These are phyloP conservation scores for Odontophorus gujanensis DNA, from an alignment of 2,113 vertebrate species.

Conservation along the genomic window DNA sequence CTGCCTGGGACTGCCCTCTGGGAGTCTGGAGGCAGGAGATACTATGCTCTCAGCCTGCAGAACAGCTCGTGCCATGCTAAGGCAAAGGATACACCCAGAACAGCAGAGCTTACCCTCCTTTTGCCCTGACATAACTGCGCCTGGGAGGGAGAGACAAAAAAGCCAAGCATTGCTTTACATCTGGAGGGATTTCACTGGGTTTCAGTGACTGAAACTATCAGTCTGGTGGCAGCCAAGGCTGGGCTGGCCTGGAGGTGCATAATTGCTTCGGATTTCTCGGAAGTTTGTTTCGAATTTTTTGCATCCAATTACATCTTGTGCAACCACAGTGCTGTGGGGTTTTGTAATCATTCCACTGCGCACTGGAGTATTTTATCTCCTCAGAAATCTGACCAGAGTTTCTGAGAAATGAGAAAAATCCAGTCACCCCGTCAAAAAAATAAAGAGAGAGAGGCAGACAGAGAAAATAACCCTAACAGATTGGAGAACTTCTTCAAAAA, in stretches of 20 bases:
- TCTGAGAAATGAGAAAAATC: conserved; percentile 65
- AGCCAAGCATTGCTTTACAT: not conserved
- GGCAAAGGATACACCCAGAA: not conserved
- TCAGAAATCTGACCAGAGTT: conserved; percentile 33
- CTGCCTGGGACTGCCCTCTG: not conserved
- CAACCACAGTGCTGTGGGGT: not conserved
- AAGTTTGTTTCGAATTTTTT: conserved; percentile 40
- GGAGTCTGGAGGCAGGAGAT: not conserved
- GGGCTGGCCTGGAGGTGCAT: not conserved
- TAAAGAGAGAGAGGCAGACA: not conserved
- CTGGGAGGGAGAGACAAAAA: not conserved
- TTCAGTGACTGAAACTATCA: not conserved
- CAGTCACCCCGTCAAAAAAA: conserved; percentile 44
- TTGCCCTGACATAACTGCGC: not conserved
- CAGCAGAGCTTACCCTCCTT: not conserved
- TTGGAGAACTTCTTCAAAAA: conserved; percentile 46
- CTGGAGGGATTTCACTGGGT: not conserved
- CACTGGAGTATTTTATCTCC: conserved; percentile 34
- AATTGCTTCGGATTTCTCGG: not conserved
- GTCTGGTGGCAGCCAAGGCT: not conserved
- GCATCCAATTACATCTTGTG: not conserved
- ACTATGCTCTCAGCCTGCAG: not conserved
- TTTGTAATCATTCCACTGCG: conserved; percentile 15
- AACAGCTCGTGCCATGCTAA: not conserved
- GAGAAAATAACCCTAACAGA: conserved; percentile 65